A percentile compares a stretch with the other conserved stretches of the same genome.
phyloP scores from a whole-genome alignment of 2,113 vertebrate species.

The Prolemur simus region DNA sequence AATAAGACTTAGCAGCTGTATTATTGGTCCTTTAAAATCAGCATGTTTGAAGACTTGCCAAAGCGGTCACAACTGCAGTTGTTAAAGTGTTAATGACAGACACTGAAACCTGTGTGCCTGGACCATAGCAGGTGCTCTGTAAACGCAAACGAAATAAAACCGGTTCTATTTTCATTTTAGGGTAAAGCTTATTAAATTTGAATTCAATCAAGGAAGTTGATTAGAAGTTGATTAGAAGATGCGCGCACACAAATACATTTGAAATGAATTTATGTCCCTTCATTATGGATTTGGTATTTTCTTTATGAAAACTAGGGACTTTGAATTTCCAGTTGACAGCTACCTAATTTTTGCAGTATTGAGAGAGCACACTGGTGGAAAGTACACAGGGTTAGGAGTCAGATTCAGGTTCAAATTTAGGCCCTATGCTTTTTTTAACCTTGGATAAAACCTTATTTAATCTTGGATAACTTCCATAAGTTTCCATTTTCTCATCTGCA shows the following conservation, averaged over 20 bases:
- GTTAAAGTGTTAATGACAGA: background rate
- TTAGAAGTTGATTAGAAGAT: background rate
- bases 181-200: background rate
- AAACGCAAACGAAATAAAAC: background rate
- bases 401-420: background rate
- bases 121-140: background rate
- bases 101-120: too few relatives aligned
- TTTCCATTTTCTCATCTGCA: background rate
- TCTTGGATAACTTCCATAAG: background rate
- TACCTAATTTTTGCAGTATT: background rate
- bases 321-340: background rate
- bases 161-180: background rate
- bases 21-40: background rate
- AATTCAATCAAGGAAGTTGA: background rate
- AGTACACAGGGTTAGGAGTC: background rate
- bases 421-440: background rate
- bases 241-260: background rate
- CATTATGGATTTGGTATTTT: slow-evolving; percentile 9
- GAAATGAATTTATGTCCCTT: background rate
- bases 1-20: background rate
- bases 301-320: background rate
- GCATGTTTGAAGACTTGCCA: background rate
- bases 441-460: background rate
- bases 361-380: background rate
- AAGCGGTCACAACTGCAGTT: background rate